Evolutionary conservation across 2,113 vertebrate genomes (phyloP), one percentile per base, ranked within the genome.

Genomic region (Chaetura pelagica): DNA sequence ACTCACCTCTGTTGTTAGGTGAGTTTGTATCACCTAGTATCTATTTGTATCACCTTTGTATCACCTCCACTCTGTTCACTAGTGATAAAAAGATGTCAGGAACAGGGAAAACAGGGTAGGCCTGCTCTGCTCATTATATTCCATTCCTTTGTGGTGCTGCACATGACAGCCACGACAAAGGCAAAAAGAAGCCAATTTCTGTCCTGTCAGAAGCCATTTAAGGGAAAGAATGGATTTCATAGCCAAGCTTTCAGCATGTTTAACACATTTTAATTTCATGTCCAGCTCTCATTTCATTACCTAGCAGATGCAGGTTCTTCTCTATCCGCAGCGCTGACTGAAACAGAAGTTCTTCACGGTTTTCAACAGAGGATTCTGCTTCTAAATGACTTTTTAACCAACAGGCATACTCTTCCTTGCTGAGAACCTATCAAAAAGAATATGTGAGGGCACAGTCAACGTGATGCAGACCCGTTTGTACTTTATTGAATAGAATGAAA

Each of bases 381-480:
- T 99, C 98, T 68, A 99, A 97, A 97, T 99, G 99, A 94, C 87
- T 96, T 97, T 99, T 98, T 91, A 99, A 96, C 99, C 99, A 99
- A 96, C 97, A 97, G 71, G 99, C 98, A 63, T 99, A 99, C 32
- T 99, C 99, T n/a, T 99, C 99, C 64, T 99, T 98, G 95, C 97
- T 99, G 74, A 99, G 97, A 85, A 99, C 98, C 99, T 99, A 92
- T 35, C 81, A 42, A 52, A 90, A 87, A 95, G 42, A 89, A 80
- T 34, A 91, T 19, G 67, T 48, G 93, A 94, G 93, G 49, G n/a
- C 35, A 91, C 3, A 57, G 10, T 26, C 92, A 95, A n/a, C 24
- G 57, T 46, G 40, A 96, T 67, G 51, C n/a, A 87, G 69, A 86
- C 26, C 46, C 54, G 81, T 58, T 90, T 52, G 68, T 59, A 80